phyloP scores from a whole-genome alignment of 2,113 vertebrate genomes.

The Isurus oxyrinchus region DNA sequence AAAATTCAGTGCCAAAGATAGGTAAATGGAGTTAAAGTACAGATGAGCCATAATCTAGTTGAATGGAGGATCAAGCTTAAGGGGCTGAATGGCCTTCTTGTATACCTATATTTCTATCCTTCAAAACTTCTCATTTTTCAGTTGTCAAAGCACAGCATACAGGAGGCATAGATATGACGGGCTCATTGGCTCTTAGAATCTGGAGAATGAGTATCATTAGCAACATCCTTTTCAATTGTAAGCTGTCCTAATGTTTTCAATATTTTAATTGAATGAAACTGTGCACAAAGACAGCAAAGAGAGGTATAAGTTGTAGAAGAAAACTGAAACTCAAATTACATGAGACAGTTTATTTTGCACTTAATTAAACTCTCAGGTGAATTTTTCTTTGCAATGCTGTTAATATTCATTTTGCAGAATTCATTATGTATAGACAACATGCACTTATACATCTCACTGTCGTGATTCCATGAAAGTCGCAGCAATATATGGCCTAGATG shows the following conservation, averaged over 20 bases:
- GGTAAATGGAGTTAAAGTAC: neutral
- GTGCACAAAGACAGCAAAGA: neutral
- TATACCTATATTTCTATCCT: neutral
- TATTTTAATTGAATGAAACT: neutral
- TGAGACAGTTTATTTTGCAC: neutral
- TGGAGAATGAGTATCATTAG: neutral
- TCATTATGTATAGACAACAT: neutral
- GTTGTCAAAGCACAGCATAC: neutral
- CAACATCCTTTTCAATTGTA: neutral
- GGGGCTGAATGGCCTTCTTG: neutral
- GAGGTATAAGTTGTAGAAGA: neutral
- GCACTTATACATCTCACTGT: neutral
- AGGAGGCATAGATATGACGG: neutral
- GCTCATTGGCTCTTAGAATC: neutral
- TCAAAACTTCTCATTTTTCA: neutral
- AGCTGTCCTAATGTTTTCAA: neutral
- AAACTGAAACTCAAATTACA: neutral
- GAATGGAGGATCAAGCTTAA: neutral
- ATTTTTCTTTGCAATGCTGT: slow-evolving; percentile 47
- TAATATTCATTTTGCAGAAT: slow-evolving; percentile 41
- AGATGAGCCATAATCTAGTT: neutral
- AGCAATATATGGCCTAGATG: neutral
- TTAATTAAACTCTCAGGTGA: slow-evolving; percentile 44
- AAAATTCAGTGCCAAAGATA: neutral
- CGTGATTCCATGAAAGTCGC: neutral